Percentiles rank a stretch among this genome's conserved stretches.
Conservation (phyloP, 2,797 vertebrate genomes). For the Pampus argenteus region DNA sequence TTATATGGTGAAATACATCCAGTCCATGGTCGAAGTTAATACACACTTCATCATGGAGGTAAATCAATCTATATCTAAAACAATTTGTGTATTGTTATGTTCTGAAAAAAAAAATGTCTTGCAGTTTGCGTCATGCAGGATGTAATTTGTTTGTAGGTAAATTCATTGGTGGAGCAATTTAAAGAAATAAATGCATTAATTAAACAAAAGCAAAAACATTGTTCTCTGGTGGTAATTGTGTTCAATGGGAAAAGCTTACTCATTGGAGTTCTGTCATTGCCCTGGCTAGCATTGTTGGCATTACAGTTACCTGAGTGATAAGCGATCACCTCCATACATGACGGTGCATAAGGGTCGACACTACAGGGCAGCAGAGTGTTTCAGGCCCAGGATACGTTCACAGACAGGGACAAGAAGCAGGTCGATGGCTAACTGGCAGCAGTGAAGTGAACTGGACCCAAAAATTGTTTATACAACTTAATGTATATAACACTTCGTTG, state of each 20-base stretch:
- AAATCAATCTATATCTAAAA: not conserved
- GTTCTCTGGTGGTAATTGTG: not conserved
- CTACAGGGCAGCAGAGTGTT: slow-evolving; percentile 53
- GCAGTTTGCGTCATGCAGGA: not conserved
- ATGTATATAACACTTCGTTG: not conserved
- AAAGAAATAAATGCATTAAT: slow-evolving; percentile 16
- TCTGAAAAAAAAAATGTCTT: not conserved
- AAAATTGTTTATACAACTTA: slow-evolving; percentile 23
- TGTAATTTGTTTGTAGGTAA: not conserved
- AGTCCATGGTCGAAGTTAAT: not conserved
- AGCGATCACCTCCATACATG: slow-evolving; percentile 1
- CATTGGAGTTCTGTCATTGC: not conserved
- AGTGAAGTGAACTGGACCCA: not conserved
- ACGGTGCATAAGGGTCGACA: slow-evolving; percentile 19
- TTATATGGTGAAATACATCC: slow-evolving; percentile 10
- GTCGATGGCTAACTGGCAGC: slow-evolving; percentile 23
- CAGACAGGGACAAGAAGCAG: slow-evolving; percentile 17
- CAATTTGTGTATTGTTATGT: not conserved
- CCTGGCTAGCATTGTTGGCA: not conserved
- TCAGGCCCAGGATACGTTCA: slow-evolving; percentile 25
- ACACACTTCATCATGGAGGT: not conserved
- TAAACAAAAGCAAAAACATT: no score
- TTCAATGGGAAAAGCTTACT: not conserved
- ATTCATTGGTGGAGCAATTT: not conserved
- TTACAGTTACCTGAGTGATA: no score